Percentiles rank a stretch among this genome's conserved stretches.
Evolutionary conservation across 1,140 invertebrate genomes (phyloP).

Genomic region (Vollenhovia emeryi): DNA sequence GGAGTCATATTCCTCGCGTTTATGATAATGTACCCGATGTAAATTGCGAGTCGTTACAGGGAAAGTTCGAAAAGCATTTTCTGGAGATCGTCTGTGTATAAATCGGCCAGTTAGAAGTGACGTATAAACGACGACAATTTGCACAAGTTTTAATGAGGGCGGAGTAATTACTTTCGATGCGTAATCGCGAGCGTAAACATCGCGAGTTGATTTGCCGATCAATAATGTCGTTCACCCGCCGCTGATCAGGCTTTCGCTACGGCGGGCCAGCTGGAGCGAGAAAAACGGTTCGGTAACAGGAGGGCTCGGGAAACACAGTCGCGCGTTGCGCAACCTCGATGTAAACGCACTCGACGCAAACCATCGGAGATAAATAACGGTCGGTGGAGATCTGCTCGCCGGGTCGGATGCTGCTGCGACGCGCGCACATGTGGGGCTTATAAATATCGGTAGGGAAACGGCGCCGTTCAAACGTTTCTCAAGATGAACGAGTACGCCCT

Average conservation of each 20-base stretch:
- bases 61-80: not conserved
- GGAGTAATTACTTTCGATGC: not conserved
- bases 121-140: not conserved
- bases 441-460: conserved; percentile 11
- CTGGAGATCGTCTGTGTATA: not conserved
- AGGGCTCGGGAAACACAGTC: not conserved
- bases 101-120: not conserved
- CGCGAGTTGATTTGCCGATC: conserved; percentile 4
- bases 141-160: not conserved
- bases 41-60: not conserved
- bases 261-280: not conserved
- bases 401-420: not conserved
- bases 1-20: not conserved
- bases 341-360: conserved; percentile 36
- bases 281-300: not conserved
- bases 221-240: conserved; percentile 7
- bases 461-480: conserved; percentile 4
- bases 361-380: conserved; percentile 21
- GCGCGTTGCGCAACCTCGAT: conserved; percentile 42
- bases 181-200: not conserved
- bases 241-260: not conserved
- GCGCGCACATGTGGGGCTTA: not conserved
- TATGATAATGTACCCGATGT: conserved; percentile 1
- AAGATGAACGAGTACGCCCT: conserved; percentile 80
- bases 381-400: not conserved